These are phyloP conservation scores for Apostichopus californicus DNA, from an alignment of 35 echinoderm and acorn worm genomes.

Conservation along the genomic window DNA sequence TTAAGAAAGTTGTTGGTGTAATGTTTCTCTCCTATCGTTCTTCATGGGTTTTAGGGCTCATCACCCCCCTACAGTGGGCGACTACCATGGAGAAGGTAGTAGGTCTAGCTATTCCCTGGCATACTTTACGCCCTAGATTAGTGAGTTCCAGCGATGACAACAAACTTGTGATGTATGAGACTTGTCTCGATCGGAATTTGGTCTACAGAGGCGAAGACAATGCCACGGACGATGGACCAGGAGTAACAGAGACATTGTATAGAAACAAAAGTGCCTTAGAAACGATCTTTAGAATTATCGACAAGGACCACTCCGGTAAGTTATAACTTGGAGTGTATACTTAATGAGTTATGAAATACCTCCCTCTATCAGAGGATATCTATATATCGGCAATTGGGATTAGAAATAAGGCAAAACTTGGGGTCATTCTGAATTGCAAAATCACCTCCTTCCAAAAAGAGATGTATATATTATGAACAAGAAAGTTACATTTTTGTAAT, in stretches of 20 bases:
- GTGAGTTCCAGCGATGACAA: slow-evolving; percentile 60
- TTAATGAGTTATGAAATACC: not conserved
- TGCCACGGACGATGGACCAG: slow-evolving; percentile 44
- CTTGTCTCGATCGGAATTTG: slow-evolving; percentile 80
- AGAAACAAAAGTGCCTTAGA: slow-evolving; percentile 86
- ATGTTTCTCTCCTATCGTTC: not conserved
- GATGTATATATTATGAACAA: too few species aligned
- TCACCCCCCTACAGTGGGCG: slow-evolving; percentile 85
- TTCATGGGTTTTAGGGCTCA: slow-evolving; percentile 58
- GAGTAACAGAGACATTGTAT: slow-evolving; percentile 93
- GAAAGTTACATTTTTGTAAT: too few species aligned
- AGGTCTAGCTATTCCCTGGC: slow-evolving; percentile 81
- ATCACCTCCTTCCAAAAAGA: too few species aligned
- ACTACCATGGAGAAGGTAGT: slow-evolving; percentile 81
- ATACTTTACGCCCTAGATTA: slow-evolving; percentile 71
- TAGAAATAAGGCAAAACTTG: too few species aligned
- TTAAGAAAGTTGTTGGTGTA: not conserved
- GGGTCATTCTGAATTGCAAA: too few species aligned
- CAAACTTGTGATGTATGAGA: slow-evolving; percentile 79
- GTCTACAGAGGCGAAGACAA: slow-evolving; percentile 38
- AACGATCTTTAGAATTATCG: slow-evolving; percentile 95
- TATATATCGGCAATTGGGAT: too few species aligned
- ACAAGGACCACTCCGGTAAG: slow-evolving; percentile 96
- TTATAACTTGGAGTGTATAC: not conserved
- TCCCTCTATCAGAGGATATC: too few species aligned